Evolutionary conservation across 2,113 vertebrate genomes (phyloP).

Genomic region (Pica pica): DNA sequence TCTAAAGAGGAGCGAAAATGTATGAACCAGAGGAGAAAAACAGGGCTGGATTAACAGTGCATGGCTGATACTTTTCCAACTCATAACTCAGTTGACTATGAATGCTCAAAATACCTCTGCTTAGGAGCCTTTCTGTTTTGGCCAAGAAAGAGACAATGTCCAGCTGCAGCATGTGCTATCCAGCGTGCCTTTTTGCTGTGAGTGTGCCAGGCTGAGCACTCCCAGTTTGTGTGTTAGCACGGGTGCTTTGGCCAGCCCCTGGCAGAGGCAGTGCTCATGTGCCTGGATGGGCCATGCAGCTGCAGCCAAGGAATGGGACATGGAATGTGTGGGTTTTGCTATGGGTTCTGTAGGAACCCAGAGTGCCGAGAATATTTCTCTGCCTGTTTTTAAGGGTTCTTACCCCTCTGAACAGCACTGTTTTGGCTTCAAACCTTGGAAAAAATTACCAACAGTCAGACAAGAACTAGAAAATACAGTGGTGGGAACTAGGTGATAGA

Average conservation of each 20-base stretch:
- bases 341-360: not conserved
- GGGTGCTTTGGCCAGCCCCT: not conserved
- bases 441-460: too few species aligned
- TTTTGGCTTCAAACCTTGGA: too few species aligned
- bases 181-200: not conserved
- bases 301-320: not conserved
- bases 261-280: not conserved
- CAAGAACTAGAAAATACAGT: too few species aligned
- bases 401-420: too few species aligned
- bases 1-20: not conserved
- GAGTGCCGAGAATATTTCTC: too few species aligned
- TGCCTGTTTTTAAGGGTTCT: too few species aligned
- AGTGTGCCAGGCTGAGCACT: not conserved
- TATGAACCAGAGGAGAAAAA: not conserved
- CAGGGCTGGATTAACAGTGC: not conserved
- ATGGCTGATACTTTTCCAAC: not conserved
- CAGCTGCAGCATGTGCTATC: not conserved
- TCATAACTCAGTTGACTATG: not conserved
- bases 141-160: not conserved
- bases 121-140: not conserved
- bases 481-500: too few species aligned
- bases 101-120: not conserved
- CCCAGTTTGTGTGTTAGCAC: not conserved
- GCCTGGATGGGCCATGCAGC: not conserved
- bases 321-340: not conserved